A percentile compares a stretch with the other conserved stretches of the same genome.
Evolutionary conservation across 2,888 invertebrate genomes (phyloP).

Genomic region (Cheilosia impressa): DNA sequence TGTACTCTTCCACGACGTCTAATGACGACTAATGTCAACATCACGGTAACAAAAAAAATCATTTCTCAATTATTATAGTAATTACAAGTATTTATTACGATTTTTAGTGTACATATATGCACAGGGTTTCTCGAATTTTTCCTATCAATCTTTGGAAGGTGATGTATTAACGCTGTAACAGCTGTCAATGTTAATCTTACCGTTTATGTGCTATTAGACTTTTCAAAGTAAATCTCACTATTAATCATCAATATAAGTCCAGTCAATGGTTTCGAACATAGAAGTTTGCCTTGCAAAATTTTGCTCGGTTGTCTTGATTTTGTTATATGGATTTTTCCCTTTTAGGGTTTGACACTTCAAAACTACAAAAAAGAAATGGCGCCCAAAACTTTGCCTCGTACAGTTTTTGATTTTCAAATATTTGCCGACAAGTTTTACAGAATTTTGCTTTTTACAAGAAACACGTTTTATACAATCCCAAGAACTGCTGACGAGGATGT

Average conservation of each 20-base stretch:
- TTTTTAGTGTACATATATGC: slow-evolving; percentile 57
- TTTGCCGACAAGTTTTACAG: not conserved
- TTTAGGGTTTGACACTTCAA: not conserved
- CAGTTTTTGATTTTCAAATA: not conserved
- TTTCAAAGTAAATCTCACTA: slow-evolving; percentile 47
- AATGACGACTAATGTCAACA: not conserved
- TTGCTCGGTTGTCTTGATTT: not conserved
- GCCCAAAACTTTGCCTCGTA: not conserved
- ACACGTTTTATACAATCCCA: not conserved
- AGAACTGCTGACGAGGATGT: not conserved
- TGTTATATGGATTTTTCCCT: not conserved
- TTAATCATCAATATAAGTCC: slow-evolving; percentile 31
- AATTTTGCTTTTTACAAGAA: not conserved
- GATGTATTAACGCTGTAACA: slow-evolving; percentile 47
- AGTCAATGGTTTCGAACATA: slow-evolving; percentile 7
- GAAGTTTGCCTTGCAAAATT: not conserved
- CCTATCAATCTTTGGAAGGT: slow-evolving; percentile 59
- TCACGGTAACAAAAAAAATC: not conserved
- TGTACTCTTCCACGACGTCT: too few species aligned
- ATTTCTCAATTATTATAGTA: slow-evolving; percentile 53
- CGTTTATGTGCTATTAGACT: slow-evolving; percentile 37
- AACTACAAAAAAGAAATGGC: not conserved
- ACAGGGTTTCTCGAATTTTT: slow-evolving; percentile 55
- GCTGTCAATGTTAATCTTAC: slow-evolving; percentile 31
- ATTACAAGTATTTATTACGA: slow-evolving; percentile 61